phyloP scores from a whole-genome alignment of 2,888 invertebrate species.

The Clusia tigrina region DNA sequence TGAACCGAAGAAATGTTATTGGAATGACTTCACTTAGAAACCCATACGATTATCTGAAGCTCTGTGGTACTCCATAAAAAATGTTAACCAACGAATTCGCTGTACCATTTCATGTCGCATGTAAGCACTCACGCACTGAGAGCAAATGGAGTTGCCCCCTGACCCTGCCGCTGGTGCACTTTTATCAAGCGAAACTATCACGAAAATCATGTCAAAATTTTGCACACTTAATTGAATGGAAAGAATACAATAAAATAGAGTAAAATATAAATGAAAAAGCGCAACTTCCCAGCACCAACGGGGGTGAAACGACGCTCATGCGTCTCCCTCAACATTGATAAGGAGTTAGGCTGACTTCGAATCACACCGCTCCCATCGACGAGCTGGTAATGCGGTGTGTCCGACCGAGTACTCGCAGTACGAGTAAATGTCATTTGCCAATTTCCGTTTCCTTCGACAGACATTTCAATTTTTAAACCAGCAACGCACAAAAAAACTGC shows the following conservation, averaged over 20 bases:
- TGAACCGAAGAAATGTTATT: too few relatives aligned
- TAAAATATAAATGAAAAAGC: too few relatives aligned
- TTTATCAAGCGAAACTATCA: constrained; percentile 34
- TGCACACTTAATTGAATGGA: constrained; percentile 51
- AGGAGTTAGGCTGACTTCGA: constrained; percentile 43
- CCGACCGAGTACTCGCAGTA: too few relatives aligned
- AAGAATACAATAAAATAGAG: too few relatives aligned
- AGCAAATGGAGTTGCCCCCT: constrained; percentile 12
- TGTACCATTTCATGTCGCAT: constrained; percentile 49
- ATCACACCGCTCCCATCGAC: background rate
- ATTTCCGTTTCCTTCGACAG: constrained; percentile 48
- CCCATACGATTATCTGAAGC: too few relatives aligned
- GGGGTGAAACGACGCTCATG: constrained; percentile 32
- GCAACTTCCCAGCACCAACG: too few relatives aligned
- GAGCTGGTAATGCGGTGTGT: constrained; percentile 2
- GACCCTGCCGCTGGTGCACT: background rate
- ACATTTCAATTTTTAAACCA: constrained; percentile 6
- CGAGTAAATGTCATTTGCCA: constrained; percentile 38
- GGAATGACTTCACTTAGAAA: too few relatives aligned
- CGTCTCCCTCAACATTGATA: constrained; percentile 39
- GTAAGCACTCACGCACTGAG: background rate
- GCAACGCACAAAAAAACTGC: constrained; percentile 18
- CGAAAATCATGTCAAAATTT: constrained; percentile 55
- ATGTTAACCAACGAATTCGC: too few relatives aligned
- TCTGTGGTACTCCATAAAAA: too few relatives aligned